Percentiles rank a stretch among this genome's conserved stretches.
phyloP scores from a whole-genome alignment of 2,888 invertebrate species.

The Netelia fuscicornis region DNA sequence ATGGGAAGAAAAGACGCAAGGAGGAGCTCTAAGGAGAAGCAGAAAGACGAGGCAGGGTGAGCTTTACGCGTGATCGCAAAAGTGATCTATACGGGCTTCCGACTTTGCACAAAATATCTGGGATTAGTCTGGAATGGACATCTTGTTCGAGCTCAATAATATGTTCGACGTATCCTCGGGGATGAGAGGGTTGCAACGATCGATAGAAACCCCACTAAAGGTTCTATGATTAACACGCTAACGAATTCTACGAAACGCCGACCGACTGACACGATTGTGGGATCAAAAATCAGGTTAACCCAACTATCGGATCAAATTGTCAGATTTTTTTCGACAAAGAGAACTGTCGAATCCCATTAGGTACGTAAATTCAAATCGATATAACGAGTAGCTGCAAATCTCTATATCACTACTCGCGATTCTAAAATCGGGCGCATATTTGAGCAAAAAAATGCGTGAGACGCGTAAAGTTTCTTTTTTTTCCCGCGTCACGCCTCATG shows the following conservation, averaged over 20 bases:
- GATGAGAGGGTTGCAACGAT: background rate
- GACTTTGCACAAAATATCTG: slow-evolving; percentile 27
- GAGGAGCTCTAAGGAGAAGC: background rate
- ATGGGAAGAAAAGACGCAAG: background rate
- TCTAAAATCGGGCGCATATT: background rate
- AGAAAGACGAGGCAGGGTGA: slow-evolving; percentile 8
- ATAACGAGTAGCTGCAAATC: too few relatives aligned
- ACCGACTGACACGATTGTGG: background rate
- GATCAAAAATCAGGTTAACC: background rate
- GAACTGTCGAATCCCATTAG: background rate
- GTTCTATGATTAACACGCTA: background rate
- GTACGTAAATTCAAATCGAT: too few relatives aligned
- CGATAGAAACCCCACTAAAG: background rate
- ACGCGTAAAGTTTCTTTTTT: background rate
- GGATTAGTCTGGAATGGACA: slow-evolving; percentile 48
- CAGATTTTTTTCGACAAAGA: background rate
- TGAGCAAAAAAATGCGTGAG: background rate
- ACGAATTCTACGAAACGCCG: background rate
- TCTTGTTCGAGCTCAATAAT: slow-evolving; percentile 55
- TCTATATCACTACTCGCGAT: background rate
- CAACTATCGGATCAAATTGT: background rate
- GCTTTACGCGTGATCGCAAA: slow-evolving; percentile 51
- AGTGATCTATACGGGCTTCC: slow-evolving; percentile 57
- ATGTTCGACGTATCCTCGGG: background rate
- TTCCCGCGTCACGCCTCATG: background rate